phyloP scores from a whole-genome alignment of 2,113 vertebrate species.

The Raphicerus campestris region DNA sequence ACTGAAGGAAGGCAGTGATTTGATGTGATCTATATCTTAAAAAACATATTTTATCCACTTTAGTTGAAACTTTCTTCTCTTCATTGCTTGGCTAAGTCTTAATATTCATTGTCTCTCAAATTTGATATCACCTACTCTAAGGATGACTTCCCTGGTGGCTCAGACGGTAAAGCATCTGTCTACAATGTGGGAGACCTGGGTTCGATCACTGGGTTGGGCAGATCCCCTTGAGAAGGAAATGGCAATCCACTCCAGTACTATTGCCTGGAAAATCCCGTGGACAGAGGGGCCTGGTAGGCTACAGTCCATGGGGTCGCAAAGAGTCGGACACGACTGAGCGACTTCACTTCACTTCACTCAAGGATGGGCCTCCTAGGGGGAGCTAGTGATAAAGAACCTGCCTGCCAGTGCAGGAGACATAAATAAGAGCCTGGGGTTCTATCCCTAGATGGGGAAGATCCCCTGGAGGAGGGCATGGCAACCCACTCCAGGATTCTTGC shows the following conservation, averaged over 20 bases:
- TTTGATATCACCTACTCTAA: not conserved
- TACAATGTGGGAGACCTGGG: rapidly evolving
- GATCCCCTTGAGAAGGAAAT: no score
- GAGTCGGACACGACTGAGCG: no score
- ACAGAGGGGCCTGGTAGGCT: not conserved
- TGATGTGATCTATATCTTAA: not conserved
- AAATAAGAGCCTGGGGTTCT: not conserved
- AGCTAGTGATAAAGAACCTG: not conserved
- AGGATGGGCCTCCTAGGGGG: not conserved
- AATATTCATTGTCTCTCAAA: not conserved
- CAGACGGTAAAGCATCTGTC: rapidly evolving
- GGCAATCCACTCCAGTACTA: no score
- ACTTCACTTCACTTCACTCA: no score
- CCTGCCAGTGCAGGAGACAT: not conserved
- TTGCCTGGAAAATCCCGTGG: no score
- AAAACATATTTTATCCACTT: not conserved
- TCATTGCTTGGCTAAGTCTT: not conserved
- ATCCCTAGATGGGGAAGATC: not conserved
- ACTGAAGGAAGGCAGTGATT: not conserved
- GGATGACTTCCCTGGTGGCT: not conserved
- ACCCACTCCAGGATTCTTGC: not conserved
- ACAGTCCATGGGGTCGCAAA: no score
- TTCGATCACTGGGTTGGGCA: rapidly evolving
- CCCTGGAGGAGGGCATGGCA: not conserved
- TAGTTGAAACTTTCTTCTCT: not conserved